Conservation (phyloP, 1,140 invertebrate genomes). For the Drosophila pectinifera region DNA sequence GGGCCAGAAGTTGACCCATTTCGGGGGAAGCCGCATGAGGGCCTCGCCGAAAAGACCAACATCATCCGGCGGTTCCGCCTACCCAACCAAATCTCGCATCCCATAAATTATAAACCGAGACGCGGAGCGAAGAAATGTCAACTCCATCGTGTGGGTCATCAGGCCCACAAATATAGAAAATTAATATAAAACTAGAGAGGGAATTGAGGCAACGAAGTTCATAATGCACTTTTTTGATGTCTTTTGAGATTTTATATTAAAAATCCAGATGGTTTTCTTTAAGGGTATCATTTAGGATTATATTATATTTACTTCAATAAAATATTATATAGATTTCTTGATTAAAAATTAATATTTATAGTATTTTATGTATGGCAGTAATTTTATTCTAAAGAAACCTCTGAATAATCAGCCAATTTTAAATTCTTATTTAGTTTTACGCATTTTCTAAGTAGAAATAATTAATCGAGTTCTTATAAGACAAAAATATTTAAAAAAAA, state of each 20-base stretch:
- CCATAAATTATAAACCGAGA: constrained; percentile 58
- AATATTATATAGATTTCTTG: neutral
- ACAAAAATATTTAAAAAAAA: too few relatives aligned
- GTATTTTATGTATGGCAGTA: too few relatives aligned
- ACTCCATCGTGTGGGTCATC: constrained; percentile 67
- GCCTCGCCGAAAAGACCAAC: constrained; percentile 20
- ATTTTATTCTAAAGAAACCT: too few relatives aligned
- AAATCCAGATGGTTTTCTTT: too few relatives aligned
- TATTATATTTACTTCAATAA: neutral
- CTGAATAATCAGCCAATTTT: too few relatives aligned
- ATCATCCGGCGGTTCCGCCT: constrained; percentile 24
- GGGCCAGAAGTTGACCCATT: constrained; percentile 52
- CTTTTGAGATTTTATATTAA: too few relatives aligned
- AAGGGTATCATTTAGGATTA: too few relatives aligned
- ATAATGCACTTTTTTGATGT: constrained; percentile 17
- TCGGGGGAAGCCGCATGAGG: constrained; percentile 58
- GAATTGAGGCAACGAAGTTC: neutral
- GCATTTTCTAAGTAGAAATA: too few relatives aligned
- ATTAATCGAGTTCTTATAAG: neutral
- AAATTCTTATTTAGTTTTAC: too few relatives aligned
- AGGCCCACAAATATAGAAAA: constrained; percentile 59
- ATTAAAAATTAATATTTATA: too few relatives aligned
- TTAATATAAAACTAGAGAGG: neutral
- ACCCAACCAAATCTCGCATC: constrained; percentile 39
- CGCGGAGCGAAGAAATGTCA: constrained; percentile 41